Percentiles rank a stretch among this genome's conserved stretches.
phyloP scores from a whole-genome alignment of 2,797 vertebrate genomes.

The Monodelphis domestica region DNA sequence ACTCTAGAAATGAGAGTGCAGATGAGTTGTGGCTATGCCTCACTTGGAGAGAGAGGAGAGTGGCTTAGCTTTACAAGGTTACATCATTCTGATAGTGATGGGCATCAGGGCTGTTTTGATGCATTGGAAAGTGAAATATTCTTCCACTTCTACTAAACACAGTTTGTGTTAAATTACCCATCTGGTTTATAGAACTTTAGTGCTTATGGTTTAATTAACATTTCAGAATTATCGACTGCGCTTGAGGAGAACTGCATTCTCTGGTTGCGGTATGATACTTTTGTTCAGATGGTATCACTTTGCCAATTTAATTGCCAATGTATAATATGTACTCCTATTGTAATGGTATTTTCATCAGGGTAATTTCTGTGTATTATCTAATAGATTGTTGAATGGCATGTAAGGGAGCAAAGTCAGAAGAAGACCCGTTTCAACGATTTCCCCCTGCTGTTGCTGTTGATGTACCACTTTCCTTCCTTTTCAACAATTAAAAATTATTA shows the following conservation, averaged over 20 bases:
- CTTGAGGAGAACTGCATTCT: background rate
- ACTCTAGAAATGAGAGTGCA: constrained; percentile 11
- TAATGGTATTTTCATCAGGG: background rate
- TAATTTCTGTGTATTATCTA: background rate
- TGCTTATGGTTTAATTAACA: constrained; percentile 29
- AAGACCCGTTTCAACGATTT: background rate
- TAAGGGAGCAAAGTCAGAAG: background rate
- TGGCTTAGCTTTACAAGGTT: background rate
- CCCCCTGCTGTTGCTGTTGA: background rate
- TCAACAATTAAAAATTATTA: background rate
- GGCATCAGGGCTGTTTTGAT: constrained; percentile 8
- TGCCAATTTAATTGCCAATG: background rate
- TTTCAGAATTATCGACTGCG: constrained; percentile 5
- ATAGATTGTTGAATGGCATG: background rate
- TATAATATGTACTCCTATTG: background rate
- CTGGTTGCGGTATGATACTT: background rate
- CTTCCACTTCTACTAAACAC: background rate
- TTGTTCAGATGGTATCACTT: background rate
- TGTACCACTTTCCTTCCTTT: background rate
- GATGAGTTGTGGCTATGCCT: background rate
- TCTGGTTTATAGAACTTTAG: constrained; percentile 25
- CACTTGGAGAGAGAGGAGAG: background rate
- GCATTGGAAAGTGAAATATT: constrained; percentile 21
- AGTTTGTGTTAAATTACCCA: background rate
- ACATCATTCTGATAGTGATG: background rate